These are phyloP conservation scores for Heterodera schachtii DNA, from an alignment of 1,140 invertebrate genomes.

Conservation along the genomic window DNA sequence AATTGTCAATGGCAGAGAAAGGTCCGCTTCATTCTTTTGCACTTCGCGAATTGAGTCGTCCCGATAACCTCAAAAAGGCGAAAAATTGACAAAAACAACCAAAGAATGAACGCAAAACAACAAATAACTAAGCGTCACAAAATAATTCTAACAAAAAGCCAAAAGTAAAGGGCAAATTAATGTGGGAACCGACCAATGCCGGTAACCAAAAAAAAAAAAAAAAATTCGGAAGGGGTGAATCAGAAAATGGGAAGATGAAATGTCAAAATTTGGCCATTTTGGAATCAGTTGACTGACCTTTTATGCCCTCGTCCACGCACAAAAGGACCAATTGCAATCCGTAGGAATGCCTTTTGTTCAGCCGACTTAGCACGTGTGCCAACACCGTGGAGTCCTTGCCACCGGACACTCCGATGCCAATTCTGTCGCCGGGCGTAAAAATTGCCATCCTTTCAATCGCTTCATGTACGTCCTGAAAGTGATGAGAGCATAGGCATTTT, in stretches of 20 bases:
- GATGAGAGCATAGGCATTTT: neutral
- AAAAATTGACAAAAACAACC: no score
- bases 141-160: no score
- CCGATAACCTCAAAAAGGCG: conserved; percentile 79
- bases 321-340: conserved; percentile 85
- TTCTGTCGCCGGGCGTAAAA: conserved; percentile 82
- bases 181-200: no score
- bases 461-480: conserved; percentile 90
- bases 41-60: conserved; percentile 88
- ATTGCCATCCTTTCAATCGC: conserved; percentile 84
- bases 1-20: conserved; percentile 89
- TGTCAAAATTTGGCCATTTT: no score
- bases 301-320: conserved; percentile 98
- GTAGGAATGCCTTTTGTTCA: conserved; percentile 90
- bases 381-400: conserved; percentile 99
- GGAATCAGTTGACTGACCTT: conserved; percentile 70
- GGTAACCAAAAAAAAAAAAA: no score
- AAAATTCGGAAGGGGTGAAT: no score
- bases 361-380: conserved; percentile 79
- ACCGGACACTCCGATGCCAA: conserved; percentile 93
- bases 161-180: no score
- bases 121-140: no score
- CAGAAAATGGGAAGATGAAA: no score
- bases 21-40: conserved; percentile 80
- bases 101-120: no score